Base-by-base conservation (phyloP, 2,888 invertebrate genomes). In the Mesoligia furuncula region DNA sequence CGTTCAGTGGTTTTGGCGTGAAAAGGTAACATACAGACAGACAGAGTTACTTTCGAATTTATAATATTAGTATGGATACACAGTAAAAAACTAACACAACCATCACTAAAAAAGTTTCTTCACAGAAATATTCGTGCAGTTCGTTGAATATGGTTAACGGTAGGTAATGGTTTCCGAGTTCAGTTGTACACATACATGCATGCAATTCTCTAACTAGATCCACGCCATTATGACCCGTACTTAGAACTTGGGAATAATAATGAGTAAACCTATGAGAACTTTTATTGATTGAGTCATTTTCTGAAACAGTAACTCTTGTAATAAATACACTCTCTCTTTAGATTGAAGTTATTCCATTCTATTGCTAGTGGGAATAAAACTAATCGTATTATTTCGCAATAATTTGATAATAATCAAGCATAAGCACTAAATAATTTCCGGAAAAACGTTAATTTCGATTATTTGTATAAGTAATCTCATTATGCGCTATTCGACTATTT, bases 41-140 rank as follows among this genome's bases (percentile, higher is more conserved):
- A 36, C 36, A 36, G 36, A 36, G 36, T 36, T 36, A 36, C 36
- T 36, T 36, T 36, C 36, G 7, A 36, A 36, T 36, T 31, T 36
- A 36, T 36, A 36, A 36, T 36, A 36, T 36, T 36, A 36, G 5
- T 36, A 36, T 36, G 36, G 36, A 69, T 61, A 61, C 24, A 57
- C 2, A 45, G 31, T 0, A 36, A 79, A 31, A 71, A 74, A 65
- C 42, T 31, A 75, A 62, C 24, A 70, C 59, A 27, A 45, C n/a
- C n/a, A n/a, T n/a, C 31, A 54, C 27, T 66, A 67, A 81, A 85
- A 88, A 87, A 89, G 82, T 89, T 87, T 81, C 72, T 91, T 90
- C 92, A 87, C 75, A 81, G 90, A 92, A 94, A 90, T 90, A 88
- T 89, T 91, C 87, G 86, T 88, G 86, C 81, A 82, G 84, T 92